These are phyloP conservation scores for Neogobius melanostomus DNA, from an alignment of 2,113 vertebrate species.

Conservation along the genomic window DNA sequence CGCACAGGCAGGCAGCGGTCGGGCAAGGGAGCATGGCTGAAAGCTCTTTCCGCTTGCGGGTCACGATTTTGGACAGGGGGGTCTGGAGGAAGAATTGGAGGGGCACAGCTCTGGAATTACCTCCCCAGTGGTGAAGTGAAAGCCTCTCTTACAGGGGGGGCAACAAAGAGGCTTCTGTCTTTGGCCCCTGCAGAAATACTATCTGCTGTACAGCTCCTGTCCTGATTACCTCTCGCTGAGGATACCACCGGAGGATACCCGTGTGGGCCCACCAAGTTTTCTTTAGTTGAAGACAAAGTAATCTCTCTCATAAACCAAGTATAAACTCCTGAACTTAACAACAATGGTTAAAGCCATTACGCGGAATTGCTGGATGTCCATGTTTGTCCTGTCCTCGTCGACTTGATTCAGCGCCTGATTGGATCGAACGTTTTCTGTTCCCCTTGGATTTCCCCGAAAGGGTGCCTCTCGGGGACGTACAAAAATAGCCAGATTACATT, in stretches of 20 bases:
- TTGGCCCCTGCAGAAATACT: constrained; percentile 74
- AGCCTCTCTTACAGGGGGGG: constrained; percentile 62
- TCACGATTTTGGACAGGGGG: constrained; percentile 45
- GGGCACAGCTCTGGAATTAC: constrained; percentile 62
- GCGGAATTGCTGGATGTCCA: too few relatives aligned
- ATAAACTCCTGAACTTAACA: too few relatives aligned
- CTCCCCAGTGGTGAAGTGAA: constrained; percentile 70
- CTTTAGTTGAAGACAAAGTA: too few relatives aligned
- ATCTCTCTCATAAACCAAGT: too few relatives aligned
- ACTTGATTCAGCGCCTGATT: too few relatives aligned
- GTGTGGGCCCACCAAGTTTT: constrained; percentile 33
- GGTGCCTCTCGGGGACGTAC: not conserved
- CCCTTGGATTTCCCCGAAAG: not conserved
- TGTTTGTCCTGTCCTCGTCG: too few relatives aligned
- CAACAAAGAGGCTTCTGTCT: constrained; percentile 78
- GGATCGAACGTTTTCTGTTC: not conserved
- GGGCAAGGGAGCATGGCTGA: constrained; percentile 29
- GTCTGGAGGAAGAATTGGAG: constrained; percentile 14
- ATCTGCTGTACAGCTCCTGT: constrained; percentile 66
- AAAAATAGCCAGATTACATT: constrained; percentile 28
- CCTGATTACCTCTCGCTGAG: constrained; percentile 65
- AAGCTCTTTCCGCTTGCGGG: constrained; percentile 58
- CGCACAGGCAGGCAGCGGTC: constrained; percentile 31
- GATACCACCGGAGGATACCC: constrained; percentile 49
- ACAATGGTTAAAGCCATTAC: too few relatives aligned